A percentile compares a stretch with the other conserved stretches of the same genome.
phyloP scores from a whole-genome alignment of 2,797 vertebrate species.

The Rhadinocentrus ornatus region DNA sequence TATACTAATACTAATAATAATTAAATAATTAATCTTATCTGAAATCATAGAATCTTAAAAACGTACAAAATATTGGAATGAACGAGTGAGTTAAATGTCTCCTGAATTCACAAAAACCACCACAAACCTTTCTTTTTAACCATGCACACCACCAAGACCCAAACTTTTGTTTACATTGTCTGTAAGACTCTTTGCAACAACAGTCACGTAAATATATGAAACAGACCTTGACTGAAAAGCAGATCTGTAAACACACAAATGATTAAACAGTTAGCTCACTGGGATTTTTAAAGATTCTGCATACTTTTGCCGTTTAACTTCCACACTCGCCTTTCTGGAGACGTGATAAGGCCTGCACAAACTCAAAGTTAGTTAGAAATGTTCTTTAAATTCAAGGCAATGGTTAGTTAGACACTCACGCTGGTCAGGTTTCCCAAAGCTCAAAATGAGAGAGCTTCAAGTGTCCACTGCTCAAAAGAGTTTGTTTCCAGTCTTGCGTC shows the following conservation, averaged over 20 bases:
- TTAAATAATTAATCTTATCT: no score
- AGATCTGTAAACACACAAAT: slow-evolving; percentile 37
- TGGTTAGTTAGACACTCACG: background rate
- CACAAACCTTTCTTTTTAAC: slow-evolving; percentile 17
- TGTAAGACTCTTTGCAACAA: slow-evolving; percentile 10
- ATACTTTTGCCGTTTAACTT: slow-evolving; percentile 1
- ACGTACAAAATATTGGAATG: slow-evolving; percentile 12
- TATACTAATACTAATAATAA: no score
- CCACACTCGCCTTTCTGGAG: background rate
- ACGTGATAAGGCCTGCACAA: background rate
- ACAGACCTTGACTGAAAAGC: slow-evolving; percentile 26
- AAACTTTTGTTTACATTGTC: slow-evolving; percentile 8
- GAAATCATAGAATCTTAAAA: slow-evolving; percentile 37
- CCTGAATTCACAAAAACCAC: slow-evolving; percentile 36
- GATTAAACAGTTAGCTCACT: slow-evolving; percentile 16
- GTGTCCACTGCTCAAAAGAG: no score
- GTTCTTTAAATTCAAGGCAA: background rate
- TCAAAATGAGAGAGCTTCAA: no score
- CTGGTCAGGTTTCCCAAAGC: background rate
- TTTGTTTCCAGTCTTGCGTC: no score
- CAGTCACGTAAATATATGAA: slow-evolving; percentile 33
- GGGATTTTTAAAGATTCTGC: slow-evolving; percentile 10
- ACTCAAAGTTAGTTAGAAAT: background rate
- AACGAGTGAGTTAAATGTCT: slow-evolving; percentile 33
- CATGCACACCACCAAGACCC: slow-evolving; percentile 3